phyloP scores from a whole-genome alignment of 2,113 vertebrate species.

The Lipophrys pholis region DNA sequence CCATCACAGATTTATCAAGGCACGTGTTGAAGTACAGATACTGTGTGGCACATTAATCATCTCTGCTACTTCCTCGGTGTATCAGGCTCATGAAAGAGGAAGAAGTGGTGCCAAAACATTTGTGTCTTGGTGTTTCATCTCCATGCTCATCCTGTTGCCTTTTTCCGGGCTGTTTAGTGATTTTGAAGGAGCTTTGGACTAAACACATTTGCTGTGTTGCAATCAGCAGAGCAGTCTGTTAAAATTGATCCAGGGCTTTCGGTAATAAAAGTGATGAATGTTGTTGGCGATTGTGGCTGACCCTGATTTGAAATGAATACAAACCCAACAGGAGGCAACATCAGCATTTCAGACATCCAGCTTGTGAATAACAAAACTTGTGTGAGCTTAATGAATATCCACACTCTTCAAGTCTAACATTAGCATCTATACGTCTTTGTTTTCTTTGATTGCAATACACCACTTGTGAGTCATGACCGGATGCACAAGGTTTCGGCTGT shows the following conservation, averaged over 20 bases:
- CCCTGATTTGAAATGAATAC: slow-evolving; percentile 16
- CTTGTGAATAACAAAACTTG: slow-evolving; percentile 14
- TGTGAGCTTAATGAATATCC: slow-evolving; percentile 21
- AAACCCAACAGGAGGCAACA: slow-evolving; percentile 1
- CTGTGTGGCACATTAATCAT: slow-evolving; percentile 63
- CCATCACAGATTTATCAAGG: slow-evolving; percentile 53
- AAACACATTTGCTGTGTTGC: slow-evolving; percentile 45
- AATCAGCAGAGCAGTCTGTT: slow-evolving; percentile 21
- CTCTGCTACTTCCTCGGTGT: background rate
- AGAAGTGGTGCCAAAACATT: slow-evolving; percentile 34
- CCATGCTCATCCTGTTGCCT: slow-evolving; percentile 18
- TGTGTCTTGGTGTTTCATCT: background rate
- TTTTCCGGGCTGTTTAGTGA: slow-evolving; percentile 43
- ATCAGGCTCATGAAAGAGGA: slow-evolving; percentile 11
- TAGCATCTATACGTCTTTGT: slow-evolving; percentile 10
- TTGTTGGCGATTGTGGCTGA: slow-evolving; percentile 22
- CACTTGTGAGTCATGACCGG: slow-evolving; percentile 27
- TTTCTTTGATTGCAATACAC: slow-evolving; percentile 19
- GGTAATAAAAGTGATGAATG: slow-evolving; percentile 21
- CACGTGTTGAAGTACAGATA: slow-evolving; percentile 44
- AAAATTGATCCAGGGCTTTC: slow-evolving; percentile 6
- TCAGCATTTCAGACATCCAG: slow-evolving; percentile 11
- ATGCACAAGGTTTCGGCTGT: background rate
- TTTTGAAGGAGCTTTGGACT: slow-evolving; percentile 37
- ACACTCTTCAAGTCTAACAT: background rate